Evolutionary conservation across 2,888 invertebrate species (phyloP).

Genomic region (Tipula confusa): DNA sequence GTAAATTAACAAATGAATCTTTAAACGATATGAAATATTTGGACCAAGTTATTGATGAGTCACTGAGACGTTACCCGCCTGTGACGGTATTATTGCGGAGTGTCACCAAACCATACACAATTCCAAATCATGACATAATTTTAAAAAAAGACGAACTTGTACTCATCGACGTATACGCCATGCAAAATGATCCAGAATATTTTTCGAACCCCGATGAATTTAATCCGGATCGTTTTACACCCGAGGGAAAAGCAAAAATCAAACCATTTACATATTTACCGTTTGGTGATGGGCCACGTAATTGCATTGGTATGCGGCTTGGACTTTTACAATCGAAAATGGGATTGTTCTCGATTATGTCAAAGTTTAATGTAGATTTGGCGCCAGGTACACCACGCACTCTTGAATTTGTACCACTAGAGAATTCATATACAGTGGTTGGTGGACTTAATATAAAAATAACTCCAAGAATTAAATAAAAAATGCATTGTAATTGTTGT

Average conservation of each 20-base stretch:
- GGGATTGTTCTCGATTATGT: neutral
- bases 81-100: constrained; percentile 21
- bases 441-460: constrained; percentile 16
- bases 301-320: constrained; percentile 31
- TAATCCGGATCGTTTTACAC: constrained; percentile 30
- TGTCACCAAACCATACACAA: constrained; percentile 28
- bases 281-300: constrained; percentile 33
- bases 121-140: neutral
- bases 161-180: constrained; percentile 13
- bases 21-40: constrained; percentile 25
- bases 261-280: constrained; percentile 29
- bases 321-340: neutral
- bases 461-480: neutral
- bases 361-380: neutral
- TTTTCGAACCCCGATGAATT: constrained; percentile 32
- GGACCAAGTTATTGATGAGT: neutral
- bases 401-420: neutral
- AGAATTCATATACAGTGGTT: neutral
- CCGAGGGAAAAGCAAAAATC: neutral
- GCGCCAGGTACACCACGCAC: neutral
- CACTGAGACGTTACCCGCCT: constrained; percentile 28
- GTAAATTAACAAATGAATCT: neutral
- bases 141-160: constrained; percentile 27
- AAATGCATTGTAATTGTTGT: neutral
- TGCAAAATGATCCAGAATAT: constrained; percentile 32